phyloP scores from a whole-genome alignment of 2,113 vertebrate species.

The Syngnathus scovelli region DNA sequence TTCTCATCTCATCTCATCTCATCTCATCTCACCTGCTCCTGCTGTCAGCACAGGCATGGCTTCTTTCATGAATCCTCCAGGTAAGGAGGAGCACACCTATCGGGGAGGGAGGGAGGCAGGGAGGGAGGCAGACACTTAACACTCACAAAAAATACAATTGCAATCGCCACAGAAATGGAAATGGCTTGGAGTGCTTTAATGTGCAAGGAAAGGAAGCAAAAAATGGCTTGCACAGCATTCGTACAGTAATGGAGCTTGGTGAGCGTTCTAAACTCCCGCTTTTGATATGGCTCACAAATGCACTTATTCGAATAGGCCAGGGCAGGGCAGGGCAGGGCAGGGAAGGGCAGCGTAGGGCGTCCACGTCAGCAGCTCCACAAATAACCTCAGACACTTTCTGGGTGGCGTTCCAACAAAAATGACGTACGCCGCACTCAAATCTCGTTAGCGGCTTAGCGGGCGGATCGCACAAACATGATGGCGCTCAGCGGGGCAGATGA shows the following conservation, averaged over 20 bases:
- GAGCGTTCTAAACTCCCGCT: too few relatives aligned
- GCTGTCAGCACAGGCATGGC: constrained; percentile 90
- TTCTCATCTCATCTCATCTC: constrained; percentile 62
- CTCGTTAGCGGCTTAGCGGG: constrained; percentile 52
- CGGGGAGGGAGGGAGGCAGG: neutral
- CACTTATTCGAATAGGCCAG: neutral
- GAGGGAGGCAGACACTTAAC: neutral
- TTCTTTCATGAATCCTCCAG: constrained; percentile 69
- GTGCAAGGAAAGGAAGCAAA: too few relatives aligned
- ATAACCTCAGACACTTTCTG: constrained; percentile 36
- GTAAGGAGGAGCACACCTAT: constrained; percentile 40
- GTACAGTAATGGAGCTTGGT: neutral
- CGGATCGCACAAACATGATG: constrained; percentile 47
- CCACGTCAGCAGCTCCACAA: constrained; percentile 42
- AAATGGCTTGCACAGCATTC: neutral
- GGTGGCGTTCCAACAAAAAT: constrained; percentile 32
- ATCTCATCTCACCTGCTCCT: constrained; percentile 77
- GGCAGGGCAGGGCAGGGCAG: too few relatives aligned
- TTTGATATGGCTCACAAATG: neutral
- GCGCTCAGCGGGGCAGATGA: constrained; percentile 37
- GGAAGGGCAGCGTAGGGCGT: neutral
- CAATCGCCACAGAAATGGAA: too few relatives aligned
- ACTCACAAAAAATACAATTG: neutral
- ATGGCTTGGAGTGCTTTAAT: too few relatives aligned
- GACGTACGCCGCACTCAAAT: constrained; percentile 45